A percentile compares a stretch with the other conserved stretches of the same genome.
These are phyloP conservation scores for Rhagonycha lutea DNA, from an alignment of 2,888 invertebrate species.

Conservation along the genomic window DNA sequence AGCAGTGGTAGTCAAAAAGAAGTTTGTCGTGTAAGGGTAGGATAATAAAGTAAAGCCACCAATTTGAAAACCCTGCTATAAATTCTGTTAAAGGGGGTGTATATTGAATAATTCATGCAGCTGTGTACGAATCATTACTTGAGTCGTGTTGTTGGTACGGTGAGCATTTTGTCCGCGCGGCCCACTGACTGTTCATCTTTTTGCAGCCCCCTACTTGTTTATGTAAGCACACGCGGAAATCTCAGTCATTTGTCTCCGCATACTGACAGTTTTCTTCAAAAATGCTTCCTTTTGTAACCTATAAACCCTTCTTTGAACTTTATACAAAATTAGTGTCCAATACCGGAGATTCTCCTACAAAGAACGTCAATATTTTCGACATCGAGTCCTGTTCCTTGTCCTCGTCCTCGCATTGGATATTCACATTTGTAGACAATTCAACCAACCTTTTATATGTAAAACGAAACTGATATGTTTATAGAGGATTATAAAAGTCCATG, in stretches of 20 bases:
- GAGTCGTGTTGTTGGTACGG: constrained; percentile 52
- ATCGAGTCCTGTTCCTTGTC: neutral
- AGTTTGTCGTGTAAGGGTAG: neutral
- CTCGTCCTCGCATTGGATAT: neutral
- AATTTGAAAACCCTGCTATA: constrained; percentile 36
- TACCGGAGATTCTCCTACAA: constrained; percentile 13
- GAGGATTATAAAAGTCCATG: constrained; percentile 57
- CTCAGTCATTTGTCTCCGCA: constrained; percentile 37
- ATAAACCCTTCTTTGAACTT: constrained; percentile 22
- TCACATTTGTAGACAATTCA: constrained; percentile 48
- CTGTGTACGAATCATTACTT: constrained; percentile 55
- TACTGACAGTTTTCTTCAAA: constrained; percentile 47
- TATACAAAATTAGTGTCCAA: constrained; percentile 27
- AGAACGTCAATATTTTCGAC: constrained; percentile 19
- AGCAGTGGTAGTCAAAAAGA: constrained; percentile 22
- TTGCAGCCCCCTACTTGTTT: constrained; percentile 46
- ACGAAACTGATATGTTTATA: constrained; percentile 55
- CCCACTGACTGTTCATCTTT: constrained; percentile 40
- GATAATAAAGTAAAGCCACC: constrained; percentile 28
- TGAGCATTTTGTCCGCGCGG: constrained; percentile 52
- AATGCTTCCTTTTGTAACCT: constrained; percentile 33
- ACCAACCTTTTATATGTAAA: constrained; percentile 54
- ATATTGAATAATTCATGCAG: constrained; percentile 53
- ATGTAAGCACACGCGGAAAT: constrained; percentile 49
- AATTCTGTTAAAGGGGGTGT: constrained; percentile 39